Evolutionary conservation across 2,113 vertebrate genomes (phyloP).

Genomic region (Larimichthys polyactis): DNA sequence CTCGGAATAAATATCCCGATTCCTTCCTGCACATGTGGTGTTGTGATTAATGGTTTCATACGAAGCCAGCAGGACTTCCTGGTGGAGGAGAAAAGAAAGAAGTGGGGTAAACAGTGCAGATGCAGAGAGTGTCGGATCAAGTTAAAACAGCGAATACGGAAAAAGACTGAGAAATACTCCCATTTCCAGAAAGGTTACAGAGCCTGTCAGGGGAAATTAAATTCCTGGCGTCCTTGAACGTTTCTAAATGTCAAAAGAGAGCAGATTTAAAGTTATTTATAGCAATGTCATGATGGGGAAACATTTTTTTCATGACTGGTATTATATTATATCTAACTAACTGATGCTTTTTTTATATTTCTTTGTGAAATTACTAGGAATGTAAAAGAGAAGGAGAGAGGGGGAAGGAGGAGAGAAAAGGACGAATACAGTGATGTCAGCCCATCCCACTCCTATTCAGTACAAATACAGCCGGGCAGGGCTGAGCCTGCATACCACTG

Average conservation of each 20-base stretch:
- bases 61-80: slow-evolving; percentile 60
- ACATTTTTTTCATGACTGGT: neutral
- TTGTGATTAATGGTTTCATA: slow-evolving; percentile 40
- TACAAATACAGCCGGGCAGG: slow-evolving; percentile 67
- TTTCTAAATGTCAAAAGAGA: slow-evolving; percentile 13
- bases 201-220: slow-evolving; percentile 35
- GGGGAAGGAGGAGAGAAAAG: slow-evolving; percentile 35
- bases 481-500: slow-evolving; percentile 61
- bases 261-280: slow-evolving; percentile 20
- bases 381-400: neutral
- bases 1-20: slow-evolving; percentile 29
- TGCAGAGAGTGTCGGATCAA: neutral
- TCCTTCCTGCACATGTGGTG: slow-evolving; percentile 64
- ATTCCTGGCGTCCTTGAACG: slow-evolving; percentile 22
- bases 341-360: neutral
- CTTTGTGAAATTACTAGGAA: neutral
- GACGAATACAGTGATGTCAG: slow-evolving; percentile 73
- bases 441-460: slow-evolving; percentile 73
- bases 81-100: slow-evolving; percentile 13
- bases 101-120: neutral
- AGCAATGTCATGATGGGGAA: neutral
- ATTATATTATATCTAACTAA: neutral
- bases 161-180: neutral
- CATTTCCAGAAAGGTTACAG: slow-evolving; percentile 23
- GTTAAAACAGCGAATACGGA: slow-evolving; percentile 21